Percentiles rank a stretch among this genome's conserved stretches.
phyloP scores from a whole-genome alignment of 2,797 vertebrate species.

The Diglossa cyanea region DNA sequence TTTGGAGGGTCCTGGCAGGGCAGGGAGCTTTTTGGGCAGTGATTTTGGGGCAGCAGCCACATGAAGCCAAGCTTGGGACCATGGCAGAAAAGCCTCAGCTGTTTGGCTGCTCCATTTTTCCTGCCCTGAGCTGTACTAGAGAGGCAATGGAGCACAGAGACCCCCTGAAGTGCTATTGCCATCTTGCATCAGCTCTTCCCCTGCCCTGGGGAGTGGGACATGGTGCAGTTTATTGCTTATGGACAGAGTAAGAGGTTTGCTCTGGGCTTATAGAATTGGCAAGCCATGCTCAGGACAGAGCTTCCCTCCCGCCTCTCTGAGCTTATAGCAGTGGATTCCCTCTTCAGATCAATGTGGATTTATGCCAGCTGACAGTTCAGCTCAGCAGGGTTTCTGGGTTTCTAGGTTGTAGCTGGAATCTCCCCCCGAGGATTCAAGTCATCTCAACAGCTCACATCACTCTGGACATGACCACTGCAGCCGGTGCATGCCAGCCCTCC shows the following conservation, averaged over 20 bases:
- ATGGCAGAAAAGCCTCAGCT: neutral
- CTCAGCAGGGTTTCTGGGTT: neutral
- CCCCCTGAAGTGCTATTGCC: neutral
- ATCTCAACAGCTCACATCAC: neutral
- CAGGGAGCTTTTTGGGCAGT: neutral
- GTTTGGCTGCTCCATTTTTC: neutral
- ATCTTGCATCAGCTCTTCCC: accelerated
- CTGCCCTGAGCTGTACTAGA: neutral
- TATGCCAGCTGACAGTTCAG: conserved; percentile 5
- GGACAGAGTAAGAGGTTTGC: neutral
- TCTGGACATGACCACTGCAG: neutral
- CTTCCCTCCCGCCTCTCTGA: accelerated
- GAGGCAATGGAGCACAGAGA: neutral
- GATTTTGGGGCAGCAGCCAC: neutral
- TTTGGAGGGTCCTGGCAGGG: neutral
- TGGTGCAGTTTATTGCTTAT: neutral
- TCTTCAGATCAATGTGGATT: neutral
- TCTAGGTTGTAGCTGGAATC: neutral
- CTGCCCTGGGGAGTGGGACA: neutral
- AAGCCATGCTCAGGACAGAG: neutral
- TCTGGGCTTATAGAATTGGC: neutral
- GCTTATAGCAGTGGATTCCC: neutral
- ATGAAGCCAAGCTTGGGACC: accelerated
- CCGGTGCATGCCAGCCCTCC: neutral
- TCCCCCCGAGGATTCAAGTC: neutral